Evolutionary conservation across 2,888 invertebrate species (phyloP), one percentile per base, ranked within the genome.

Genomic region (Ichneumoninae sp.): DNA sequence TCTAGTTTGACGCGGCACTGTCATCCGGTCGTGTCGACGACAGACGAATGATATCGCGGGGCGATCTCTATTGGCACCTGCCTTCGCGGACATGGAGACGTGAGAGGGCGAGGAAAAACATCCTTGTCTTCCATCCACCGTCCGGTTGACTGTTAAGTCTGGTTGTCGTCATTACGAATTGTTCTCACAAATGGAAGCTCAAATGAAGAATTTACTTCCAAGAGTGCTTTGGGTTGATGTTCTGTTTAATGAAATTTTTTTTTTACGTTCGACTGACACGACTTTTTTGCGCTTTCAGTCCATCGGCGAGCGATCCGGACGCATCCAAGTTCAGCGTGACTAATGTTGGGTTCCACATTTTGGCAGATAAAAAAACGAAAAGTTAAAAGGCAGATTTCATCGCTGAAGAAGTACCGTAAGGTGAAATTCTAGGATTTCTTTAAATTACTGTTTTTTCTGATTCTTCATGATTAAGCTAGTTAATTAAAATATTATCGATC

Each of bases 401-500:
- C 10, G 26, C 10, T 26, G 3, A 13, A 33, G 5, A n/a, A 6
- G 1, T 16, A 62, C 16, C 30, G 62, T 5, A 16, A 5, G 26
- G 13, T 30, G 16, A 33, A 26, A 60, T 30, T 13, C 30, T 6
- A 16, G 5, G 16, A 13, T 16, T 62, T n/a, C n/a, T 30, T 13
- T 26, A 6, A 60, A 30, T 71, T 40, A 60, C 30, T 60, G 44
- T 60, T n/a, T 44, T 26, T 40, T 30, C 19, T 8, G 19, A 65
- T 16, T 7, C 6, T 10, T 33, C 33, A 62, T 62, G 33, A 62
- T 30, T 33, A 33, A 62, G 30, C 62, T 16, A 6, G 62, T n/a
- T 33, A 16, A 62, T 33, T 62, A 62, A 30, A 62, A 19, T 47
- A 65, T 52, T 65, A 50, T 33, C 68, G 66, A 75, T 52, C 50